phyloP scores from a whole-genome alignment of 2,888 invertebrate genomes.

The Hirtodrosophila alboralis region DNA sequence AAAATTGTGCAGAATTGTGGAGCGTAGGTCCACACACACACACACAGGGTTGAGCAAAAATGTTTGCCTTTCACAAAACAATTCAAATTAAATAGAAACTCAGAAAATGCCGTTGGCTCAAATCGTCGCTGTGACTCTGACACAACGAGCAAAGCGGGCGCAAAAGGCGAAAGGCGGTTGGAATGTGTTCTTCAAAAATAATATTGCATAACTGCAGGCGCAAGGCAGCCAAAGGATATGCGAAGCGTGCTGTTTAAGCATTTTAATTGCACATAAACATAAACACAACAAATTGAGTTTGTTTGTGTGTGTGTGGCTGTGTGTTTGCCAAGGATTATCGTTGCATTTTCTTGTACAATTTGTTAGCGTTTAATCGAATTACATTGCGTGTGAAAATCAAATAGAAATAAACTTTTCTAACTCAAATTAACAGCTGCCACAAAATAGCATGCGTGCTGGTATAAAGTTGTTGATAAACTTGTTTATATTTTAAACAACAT shows the following conservation, averaged over 20 bases:
- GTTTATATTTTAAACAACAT: too few species aligned
- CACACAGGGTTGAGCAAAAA: constrained; percentile 39
- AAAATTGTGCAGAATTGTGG: constrained; percentile 24
- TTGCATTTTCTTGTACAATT: constrained; percentile 57
- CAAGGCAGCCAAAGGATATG: constrained; percentile 8
- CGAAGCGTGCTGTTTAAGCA: constrained; percentile 20
- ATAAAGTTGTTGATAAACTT: too few species aligned
- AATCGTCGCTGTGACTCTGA: constrained; percentile 7
- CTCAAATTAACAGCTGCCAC: too few species aligned
- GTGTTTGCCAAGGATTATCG: constrained; percentile 9
- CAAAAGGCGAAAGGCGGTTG: constrained; percentile 16
- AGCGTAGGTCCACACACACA: too few species aligned
- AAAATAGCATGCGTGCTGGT: too few species aligned
- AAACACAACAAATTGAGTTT: constrained; percentile 19
- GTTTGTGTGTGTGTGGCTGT: too few species aligned
- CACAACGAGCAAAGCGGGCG: constrained; percentile 10
- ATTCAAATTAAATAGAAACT: constrained; percentile 78
- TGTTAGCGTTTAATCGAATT: constrained; percentile 70
- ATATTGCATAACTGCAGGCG: constrained; percentile 71
- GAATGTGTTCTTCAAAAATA: constrained; percentile 70
- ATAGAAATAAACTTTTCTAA: too few species aligned
- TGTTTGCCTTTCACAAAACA: constrained; percentile 68
- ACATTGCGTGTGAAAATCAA: constrained; percentile 41
- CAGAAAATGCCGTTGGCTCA: constrained; percentile 34
- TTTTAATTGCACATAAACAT: constrained; percentile 67